Percentiles rank a stretch among this genome's conserved stretches.
Conservation (phyloP, 2,888 invertebrate species). For the Empis livida region DNA sequence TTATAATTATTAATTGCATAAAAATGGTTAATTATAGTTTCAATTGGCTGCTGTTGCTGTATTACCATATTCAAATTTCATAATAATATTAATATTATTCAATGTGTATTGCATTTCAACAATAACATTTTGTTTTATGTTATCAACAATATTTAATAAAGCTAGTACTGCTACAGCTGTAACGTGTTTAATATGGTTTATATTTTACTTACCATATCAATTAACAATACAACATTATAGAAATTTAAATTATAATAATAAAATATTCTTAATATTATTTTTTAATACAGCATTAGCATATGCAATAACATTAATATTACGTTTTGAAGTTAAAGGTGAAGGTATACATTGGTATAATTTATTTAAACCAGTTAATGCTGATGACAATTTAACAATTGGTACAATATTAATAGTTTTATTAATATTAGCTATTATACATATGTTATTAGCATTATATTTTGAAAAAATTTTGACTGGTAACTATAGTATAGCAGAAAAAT, state of each 20-base stretch:
- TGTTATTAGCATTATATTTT: constrained; percentile 66
- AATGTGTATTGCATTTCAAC: constrained; percentile 54
- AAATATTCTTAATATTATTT: constrained; percentile 50
- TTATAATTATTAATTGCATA: not conserved
- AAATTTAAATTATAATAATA: constrained; percentile 43
- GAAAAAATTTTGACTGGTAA: constrained; percentile 80
- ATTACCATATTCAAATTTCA: constrained; percentile 52
- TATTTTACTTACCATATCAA: constrained; percentile 58
- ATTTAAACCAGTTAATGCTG: constrained; percentile 47
- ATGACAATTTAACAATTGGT: constrained; percentile 56
- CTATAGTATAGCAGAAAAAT: constrained; percentile 67
- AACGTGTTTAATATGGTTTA: constrained; percentile 63
- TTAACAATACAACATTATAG: constrained; percentile 55
- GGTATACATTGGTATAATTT: constrained; percentile 45
- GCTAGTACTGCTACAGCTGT: constrained; percentile 69
- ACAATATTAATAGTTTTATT: constrained; percentile 58
- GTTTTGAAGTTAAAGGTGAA: constrained; percentile 51
- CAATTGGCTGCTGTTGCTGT: constrained; percentile 39
- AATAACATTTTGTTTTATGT: constrained; percentile 65
- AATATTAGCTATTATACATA: constrained; percentile 37
- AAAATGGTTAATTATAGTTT: not conserved
- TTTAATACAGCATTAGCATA: constrained; percentile 71
- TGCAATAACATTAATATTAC: constrained; percentile 59
- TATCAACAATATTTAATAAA: constrained; percentile 68
- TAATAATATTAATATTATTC: constrained; percentile 56